Evolutionary conservation across 2,113 vertebrate genomes (phyloP).

Genomic region (Galeopterus variegatus): DNA sequence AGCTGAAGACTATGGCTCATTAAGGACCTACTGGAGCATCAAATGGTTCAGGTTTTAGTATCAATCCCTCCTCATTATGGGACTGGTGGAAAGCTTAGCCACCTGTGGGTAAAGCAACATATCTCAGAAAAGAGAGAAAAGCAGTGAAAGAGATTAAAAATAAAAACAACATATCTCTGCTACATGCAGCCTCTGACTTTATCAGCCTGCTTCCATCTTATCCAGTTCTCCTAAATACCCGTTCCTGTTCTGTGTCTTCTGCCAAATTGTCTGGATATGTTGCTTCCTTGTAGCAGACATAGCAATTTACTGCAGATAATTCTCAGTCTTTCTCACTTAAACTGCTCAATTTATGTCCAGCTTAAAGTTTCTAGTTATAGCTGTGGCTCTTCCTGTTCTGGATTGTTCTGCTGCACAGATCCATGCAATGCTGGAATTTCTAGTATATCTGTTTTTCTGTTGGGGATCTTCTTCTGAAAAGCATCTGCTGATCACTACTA

Average conservation of each 20-base stretch:
- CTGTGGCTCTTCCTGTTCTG: not conserved
- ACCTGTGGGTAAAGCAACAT: not conserved
- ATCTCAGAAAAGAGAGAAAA: no score
- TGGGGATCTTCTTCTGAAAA: not conserved
- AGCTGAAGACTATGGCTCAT: not conserved
- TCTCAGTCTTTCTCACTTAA: not conserved
- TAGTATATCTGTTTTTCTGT: not conserved
- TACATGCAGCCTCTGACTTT: not conserved
- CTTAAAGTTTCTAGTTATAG: not conserved
- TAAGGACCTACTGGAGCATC: not conserved
- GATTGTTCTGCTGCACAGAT: not conserved
- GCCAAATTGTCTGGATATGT: not conserved
- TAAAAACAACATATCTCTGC: not conserved
- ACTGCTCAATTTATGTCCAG: not conserved
- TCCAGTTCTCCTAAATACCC: not conserved
- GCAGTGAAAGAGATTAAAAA: no score
- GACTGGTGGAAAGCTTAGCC: not conserved
- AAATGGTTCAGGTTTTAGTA: not conserved
- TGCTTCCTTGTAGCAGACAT: not conserved
- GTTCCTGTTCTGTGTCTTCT: not conserved
- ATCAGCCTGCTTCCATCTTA: not conserved
- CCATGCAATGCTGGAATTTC: not conserved
- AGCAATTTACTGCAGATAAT: not conserved
- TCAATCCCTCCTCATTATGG: not conserved
- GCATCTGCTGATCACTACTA: not conserved